These are phyloP conservation scores for Drosophila longiperda DNA, from an alignment of 2,888 invertebrate genomes.

Conservation along the genomic window DNA sequence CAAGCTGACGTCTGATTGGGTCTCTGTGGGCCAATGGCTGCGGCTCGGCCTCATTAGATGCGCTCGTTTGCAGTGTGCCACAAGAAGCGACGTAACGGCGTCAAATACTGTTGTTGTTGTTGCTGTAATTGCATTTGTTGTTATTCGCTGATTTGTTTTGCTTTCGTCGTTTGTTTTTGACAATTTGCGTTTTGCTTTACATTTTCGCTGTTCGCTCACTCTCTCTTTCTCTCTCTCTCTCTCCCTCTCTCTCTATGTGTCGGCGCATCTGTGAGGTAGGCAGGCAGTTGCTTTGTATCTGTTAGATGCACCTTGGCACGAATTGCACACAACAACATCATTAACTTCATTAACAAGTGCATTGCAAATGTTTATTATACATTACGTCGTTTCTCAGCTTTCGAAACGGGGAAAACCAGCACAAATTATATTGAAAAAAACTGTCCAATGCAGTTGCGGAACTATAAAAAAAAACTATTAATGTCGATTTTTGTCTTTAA, in stretches of 20 bases:
- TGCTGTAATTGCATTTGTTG: conserved; percentile 39
- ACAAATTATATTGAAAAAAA: background rate
- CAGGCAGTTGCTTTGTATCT: conserved; percentile 47
- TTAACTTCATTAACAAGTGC: conserved; percentile 75
- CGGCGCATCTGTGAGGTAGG: conserved; percentile 24
- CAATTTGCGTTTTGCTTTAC: conserved; percentile 55
- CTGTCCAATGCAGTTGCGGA: background rate
- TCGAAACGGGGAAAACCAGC: conserved; percentile 12
- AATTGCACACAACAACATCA: conserved; percentile 59
- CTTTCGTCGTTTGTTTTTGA: conserved; percentile 66
- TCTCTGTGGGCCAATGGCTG: conserved; percentile 39
- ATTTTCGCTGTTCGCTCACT: conserved; percentile 44
- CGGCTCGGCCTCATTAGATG: conserved; percentile 69
- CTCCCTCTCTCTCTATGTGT: background rate
- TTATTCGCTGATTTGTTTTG: conserved; percentile 70
- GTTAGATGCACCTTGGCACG: conserved; percentile 72
- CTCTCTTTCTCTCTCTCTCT: background rate
- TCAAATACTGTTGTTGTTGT: conserved; percentile 31
- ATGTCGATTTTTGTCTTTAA: background rate
- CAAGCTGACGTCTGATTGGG: conserved; percentile 30
- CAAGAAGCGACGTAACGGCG: conserved; percentile 43
- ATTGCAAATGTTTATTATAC: conserved; percentile 57
- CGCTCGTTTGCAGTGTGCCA: conserved; percentile 65
- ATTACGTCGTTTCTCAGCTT: conserved; percentile 49
- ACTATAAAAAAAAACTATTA: background rate